Conservation (phyloP, 2,888 invertebrate genomes). For the Drosophila conformis region DNA sequence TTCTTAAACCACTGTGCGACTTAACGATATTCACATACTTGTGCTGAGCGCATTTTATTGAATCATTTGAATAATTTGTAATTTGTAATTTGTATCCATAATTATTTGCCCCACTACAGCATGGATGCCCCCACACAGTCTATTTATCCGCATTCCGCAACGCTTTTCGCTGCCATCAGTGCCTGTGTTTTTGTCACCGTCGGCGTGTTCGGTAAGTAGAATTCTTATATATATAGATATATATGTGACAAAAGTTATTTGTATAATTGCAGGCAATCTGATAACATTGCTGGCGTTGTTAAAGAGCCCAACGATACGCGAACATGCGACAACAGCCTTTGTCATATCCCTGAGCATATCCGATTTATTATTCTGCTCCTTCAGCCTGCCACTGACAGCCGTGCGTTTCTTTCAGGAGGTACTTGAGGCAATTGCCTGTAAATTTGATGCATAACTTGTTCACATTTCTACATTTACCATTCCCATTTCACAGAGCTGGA, state of each 20-base stretch:
- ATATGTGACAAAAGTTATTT: not conserved
- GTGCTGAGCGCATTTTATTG: constrained; percentile 7
- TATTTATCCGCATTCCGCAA: constrained; percentile 90
- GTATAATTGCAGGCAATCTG: constrained; percentile 89
- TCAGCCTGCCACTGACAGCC: constrained; percentile 94
- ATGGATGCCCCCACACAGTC: constrained; percentile 70
- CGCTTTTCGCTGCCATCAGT: constrained; percentile 91
- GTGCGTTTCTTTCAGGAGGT: constrained; percentile 92
- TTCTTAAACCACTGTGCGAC: not conserved
- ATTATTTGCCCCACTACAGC: constrained; percentile 28
- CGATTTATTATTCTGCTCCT: constrained; percentile 93
- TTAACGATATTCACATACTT: constrained; percentile 1
- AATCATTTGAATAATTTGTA: not conserved
- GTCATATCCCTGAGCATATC: constrained; percentile 94
- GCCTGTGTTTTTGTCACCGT: constrained; percentile 92
- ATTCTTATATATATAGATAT: not conserved
- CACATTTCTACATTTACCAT: not conserved
- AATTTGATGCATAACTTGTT: not conserved
- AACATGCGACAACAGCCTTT: constrained; percentile 94
- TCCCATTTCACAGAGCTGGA: constrained; percentile 87
- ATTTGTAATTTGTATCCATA: constrained; percentile 4
- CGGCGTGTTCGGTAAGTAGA: constrained; percentile 90
- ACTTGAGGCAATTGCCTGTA: constrained; percentile 36
- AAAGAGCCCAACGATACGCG: constrained; percentile 91
- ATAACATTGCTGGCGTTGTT: constrained; percentile 92